Evolutionary conservation across 2,113 vertebrate genomes (phyloP).

Genomic region (Paradisaea rubra): DNA sequence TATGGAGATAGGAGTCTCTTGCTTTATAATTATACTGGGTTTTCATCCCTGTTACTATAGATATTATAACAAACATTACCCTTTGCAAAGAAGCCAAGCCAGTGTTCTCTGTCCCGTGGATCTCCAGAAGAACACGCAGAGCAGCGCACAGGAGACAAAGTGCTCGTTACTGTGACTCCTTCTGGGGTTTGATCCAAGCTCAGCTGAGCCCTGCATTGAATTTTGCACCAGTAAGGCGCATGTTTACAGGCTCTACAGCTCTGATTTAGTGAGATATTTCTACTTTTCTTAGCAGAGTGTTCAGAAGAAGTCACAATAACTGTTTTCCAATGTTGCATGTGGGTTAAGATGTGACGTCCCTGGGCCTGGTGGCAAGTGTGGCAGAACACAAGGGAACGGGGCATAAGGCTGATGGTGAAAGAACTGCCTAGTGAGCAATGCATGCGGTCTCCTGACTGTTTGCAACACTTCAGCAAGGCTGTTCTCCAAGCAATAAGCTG

Average conservation of each 20-base stretch:
- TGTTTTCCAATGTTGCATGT: accelerated
- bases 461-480: background rate
- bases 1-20: background rate
- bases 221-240: background rate
- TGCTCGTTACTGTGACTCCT: background rate
- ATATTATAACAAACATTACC: background rate
- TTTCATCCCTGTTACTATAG: background rate
- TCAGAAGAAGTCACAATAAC: background rate
- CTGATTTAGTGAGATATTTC: background rate
- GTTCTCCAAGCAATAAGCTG: background rate
- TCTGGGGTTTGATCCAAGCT: background rate
- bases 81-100: background rate
- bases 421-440: background rate
- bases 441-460: background rate
- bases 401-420: background rate
- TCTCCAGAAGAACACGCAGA: background rate
- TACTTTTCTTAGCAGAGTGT: background rate
- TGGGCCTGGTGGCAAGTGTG: background rate
- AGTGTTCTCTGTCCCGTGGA: background rate
- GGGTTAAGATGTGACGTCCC: accelerated
- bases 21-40: background rate
- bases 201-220: accelerated
- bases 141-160: accelerated
- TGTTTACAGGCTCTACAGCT: background rate
- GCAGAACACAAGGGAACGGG: background rate